Evolutionary conservation across 1,140 invertebrate species (phyloP).

Genomic region (Ericerus pela): DNA sequence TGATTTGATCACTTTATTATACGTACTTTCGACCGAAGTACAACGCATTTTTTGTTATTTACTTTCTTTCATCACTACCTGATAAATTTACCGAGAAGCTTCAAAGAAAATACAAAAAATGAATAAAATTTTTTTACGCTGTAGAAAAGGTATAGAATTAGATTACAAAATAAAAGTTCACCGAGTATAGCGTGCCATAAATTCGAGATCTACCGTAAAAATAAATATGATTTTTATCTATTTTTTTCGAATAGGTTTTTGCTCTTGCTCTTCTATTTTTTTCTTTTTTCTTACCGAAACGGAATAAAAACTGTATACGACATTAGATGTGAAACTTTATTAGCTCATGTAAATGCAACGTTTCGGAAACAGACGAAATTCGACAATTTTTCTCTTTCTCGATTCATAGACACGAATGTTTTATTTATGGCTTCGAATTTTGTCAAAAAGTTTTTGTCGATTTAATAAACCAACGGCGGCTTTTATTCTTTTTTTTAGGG

Average conservation of each 20-base stretch:
- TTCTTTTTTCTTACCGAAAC: too few species aligned
- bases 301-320: conserved; percentile 4
- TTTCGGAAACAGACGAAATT: conserved; percentile 1
- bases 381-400: background rate
- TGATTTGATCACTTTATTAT: too few species aligned
- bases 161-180: conserved; percentile 8
- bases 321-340: conserved; percentile 6
- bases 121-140: too few species aligned
- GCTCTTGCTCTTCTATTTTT: too few species aligned
- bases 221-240: conserved; percentile 1
- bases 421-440: background rate
- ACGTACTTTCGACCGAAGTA: too few species aligned
- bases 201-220: conserved; percentile 5
- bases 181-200: background rate
- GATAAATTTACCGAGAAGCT: too few species aligned
- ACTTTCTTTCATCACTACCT: too few species aligned
- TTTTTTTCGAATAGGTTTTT: conserved; percentile 9
- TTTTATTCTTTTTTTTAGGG: too few species aligned
- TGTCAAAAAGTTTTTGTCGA: conserved; percentile 2
- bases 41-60: too few species aligned
- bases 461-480: too few species aligned
- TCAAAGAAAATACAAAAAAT: too few species aligned
- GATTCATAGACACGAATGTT: background rate
- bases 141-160: background rate
- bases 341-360: conserved; percentile 7